Evolutionary conservation across 2,888 invertebrate genomes (phyloP), one percentile per base, ranked within the genome.

Genomic region (Apeira syringaria): DNA sequence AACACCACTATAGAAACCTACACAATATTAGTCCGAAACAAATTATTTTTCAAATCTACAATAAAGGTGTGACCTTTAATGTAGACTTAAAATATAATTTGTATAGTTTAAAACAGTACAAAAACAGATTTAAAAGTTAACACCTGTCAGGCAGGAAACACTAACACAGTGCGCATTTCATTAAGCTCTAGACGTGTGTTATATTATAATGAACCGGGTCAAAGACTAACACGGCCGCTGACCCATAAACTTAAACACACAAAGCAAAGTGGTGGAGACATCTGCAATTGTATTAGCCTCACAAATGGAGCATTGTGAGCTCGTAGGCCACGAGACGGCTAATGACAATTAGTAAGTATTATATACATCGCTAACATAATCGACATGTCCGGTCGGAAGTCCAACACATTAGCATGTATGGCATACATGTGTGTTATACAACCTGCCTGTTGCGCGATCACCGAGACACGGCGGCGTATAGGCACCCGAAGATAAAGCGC

Each of bases 361-460:
- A n/a, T n/a, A n/a, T 38, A 42, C 47, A 40, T 49, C 54, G 58
- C 62, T 68, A 70, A 65, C 51, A 62, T 68, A 72, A 69, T 68
- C 66, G 73, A 74, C 71, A 74, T 65, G 77, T 82, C 77, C 79
- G 70, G 76, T 87, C 84, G 86, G 86, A 87, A 86, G 84, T 83
- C 67, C 62, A 69, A 61, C 61, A 63, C 65, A 77, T 80, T 80
- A 79, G 69, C 80, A 76, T 77, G 54, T 71, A 74, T 77, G 73
- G 73, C 73, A 78, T 68, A 15, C 26, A 30, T 39, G 6, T 12
- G 5, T 30, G 64, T 87, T 85, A 82, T 69, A 75, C 73, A 85
- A 85, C 70, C 46, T 42, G 20, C 48, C 46, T 64, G 65, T 83
- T 81, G 69, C 74, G 73, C 68, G 80, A 80, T 53, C 17, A 28